A percentile compares a stretch with the other conserved stretches of the same genome.
These are phyloP conservation scores for Myripristis jacobus DNA, from an alignment of 2,797 vertebrate species.

Conservation along the genomic window DNA sequence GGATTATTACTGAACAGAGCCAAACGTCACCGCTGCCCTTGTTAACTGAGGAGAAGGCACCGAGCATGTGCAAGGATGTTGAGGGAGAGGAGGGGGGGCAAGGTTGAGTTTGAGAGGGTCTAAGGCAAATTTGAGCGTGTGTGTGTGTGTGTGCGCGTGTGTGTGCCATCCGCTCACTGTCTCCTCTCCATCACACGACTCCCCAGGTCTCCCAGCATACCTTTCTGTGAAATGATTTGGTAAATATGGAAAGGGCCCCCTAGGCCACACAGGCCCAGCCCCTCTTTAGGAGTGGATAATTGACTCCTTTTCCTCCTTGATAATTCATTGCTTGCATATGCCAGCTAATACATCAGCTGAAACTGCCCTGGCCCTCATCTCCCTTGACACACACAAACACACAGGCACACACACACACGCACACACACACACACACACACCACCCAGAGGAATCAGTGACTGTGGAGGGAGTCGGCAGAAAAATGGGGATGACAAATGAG, in stretches of 20 bases:
- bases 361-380: constrained; percentile 81
- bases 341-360: constrained; percentile 95
- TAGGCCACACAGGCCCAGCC: constrained; percentile 88
- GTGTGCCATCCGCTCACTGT: constrained; percentile 37
- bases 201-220: constrained; percentile 76
- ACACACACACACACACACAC: constrained; percentile 30
- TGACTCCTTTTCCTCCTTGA: constrained; percentile 99
- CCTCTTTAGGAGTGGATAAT: constrained; percentile 95
- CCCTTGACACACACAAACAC: constrained; percentile 63
- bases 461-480: constrained; percentile 69
- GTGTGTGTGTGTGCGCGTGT: constrained; percentile 29
- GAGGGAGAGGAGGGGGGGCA: constrained; percentile 16
- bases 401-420: constrained; percentile 39
- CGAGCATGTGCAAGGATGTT: constrained; percentile 43
- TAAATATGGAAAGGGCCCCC: constrained; percentile 93
- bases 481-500: constrained; percentile 92
- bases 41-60: constrained; percentile 43
- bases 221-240: constrained; percentile 90
- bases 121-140: constrained; percentile 9
- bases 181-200: constrained; percentile 47
- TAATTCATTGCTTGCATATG: constrained; percentile 94
- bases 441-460: constrained; percentile 80
- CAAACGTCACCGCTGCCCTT: constrained; percentile 73
- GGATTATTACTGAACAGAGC: constrained; percentile 84
- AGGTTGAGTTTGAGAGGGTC: constrained; percentile 24